Evolutionary conservation across 2,888 invertebrate species (phyloP).

Genomic region (Drosophila mimica): DNA sequence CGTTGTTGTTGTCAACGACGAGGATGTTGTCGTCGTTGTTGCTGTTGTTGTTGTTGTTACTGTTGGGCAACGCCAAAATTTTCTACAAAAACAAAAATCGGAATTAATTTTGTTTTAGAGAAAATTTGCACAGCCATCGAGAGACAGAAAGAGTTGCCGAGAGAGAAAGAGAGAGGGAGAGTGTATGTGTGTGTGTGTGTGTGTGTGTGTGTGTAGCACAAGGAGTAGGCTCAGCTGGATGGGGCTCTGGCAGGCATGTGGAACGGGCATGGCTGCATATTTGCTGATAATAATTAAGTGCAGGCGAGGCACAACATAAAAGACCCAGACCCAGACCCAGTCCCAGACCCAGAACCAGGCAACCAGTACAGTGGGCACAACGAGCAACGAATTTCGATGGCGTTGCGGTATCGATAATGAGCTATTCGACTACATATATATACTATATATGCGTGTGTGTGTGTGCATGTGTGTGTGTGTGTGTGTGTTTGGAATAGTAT

Average conservation of each 20-base stretch:
- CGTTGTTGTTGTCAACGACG: conserved; percentile 23
- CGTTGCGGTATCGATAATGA: conserved; percentile 76
- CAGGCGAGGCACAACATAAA: conserved; percentile 77
- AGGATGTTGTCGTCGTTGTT: conserved; percentile 22
- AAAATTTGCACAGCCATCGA: conserved; percentile 80
- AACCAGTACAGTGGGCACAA: conserved; percentile 41
- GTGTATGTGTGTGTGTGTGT: neutral
- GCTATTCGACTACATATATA: conserved; percentile 54
- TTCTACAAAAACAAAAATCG: conserved; percentile 81
- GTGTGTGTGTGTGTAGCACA: conserved; percentile 1
- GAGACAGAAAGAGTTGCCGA: conserved; percentile 38
- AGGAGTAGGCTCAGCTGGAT: conserved; percentile 10
- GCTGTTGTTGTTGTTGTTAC: conserved; percentile 58
- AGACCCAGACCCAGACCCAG: conserved; percentile 55
- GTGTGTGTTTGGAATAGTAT: conserved; percentile 18
- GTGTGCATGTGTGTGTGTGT: neutral
- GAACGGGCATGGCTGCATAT: conserved; percentile 74
- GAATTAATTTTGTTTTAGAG: conserved; percentile 85
- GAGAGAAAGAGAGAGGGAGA: conserved; percentile 30
- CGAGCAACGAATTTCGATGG: conserved; percentile 45
- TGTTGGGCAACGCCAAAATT: conserved; percentile 75
- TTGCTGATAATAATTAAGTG: conserved; percentile 85
- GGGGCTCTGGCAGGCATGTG: neutral
- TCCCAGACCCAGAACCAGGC: conserved; percentile 3
- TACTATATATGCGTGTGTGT: neutral